Percentiles rank a stretch among this genome's conserved stretches.
phyloP scores from a whole-genome alignment of 2,888 invertebrate species.

The Sinhomidia bicolor region DNA sequence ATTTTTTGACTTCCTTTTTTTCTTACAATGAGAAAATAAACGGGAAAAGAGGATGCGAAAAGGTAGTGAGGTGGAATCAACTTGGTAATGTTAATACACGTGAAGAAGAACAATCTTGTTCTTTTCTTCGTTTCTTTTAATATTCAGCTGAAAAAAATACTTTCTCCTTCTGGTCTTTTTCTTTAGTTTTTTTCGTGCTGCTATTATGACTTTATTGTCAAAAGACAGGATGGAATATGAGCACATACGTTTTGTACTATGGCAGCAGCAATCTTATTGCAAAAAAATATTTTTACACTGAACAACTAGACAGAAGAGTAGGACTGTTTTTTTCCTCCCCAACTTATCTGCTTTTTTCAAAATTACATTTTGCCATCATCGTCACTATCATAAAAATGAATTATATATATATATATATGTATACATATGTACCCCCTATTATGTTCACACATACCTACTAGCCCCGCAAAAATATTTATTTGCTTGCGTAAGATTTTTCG shows the following conservation, averaged over 20 bases:
- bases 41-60: constrained; percentile 1
- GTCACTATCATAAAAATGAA: not conserved
- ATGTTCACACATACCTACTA: not conserved
- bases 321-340: not conserved
- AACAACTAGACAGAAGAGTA: not conserved
- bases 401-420: not conserved
- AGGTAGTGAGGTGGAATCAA: constrained; percentile 27
- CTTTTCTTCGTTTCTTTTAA: constrained; percentile 15
- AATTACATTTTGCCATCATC: not conserved
- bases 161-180: not conserved
- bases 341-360: constrained; percentile 8
- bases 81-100: constrained; percentile 20
- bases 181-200: not conserved
- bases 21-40: constrained; percentile 20
- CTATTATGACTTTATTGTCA: not conserved
- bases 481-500: not conserved
- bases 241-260: not conserved
- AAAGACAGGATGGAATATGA: constrained; percentile 10
- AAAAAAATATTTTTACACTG: not conserved
- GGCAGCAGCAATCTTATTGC: not conserved
- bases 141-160: constrained; percentile 17
- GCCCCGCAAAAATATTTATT: not conserved
- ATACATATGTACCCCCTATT: not conserved
- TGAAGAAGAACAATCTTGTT: constrained; percentile 28
- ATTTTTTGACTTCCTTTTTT: constrained; percentile 49